Percentiles rank a stretch among this genome's conserved stretches.
These are phyloP conservation scores for Tapirus indicus DNA, from an alignment of 2,797 vertebrate species.

Conservation along the genomic window DNA sequence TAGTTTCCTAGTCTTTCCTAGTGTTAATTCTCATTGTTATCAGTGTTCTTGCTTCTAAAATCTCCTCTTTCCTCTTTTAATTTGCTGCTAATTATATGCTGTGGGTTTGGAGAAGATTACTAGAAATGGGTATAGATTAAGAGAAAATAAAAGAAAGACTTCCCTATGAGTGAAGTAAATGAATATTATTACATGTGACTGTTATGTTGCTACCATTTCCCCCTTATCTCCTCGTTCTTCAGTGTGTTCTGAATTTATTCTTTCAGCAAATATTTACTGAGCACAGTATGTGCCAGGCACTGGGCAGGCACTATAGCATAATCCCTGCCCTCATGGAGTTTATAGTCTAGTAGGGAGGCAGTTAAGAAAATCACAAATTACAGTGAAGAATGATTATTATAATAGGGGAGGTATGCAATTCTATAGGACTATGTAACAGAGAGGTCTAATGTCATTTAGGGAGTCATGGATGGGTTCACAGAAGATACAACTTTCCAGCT, in stretches of 20 bases:
- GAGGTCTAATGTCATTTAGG: not conserved
- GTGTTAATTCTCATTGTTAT: not conserved
- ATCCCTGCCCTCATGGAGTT: not conserved
- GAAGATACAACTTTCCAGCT: not conserved
- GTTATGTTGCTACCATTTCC: not conserved
- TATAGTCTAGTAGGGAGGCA: not conserved
- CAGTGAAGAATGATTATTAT: not conserved
- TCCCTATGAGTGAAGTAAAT: not conserved
- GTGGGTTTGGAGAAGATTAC: slow-evolving; percentile 20
- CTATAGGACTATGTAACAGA: not conserved
- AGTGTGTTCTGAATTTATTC: slow-evolving; percentile 3
- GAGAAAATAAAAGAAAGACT: slow-evolving; percentile 28
- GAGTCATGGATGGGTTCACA: not conserved
- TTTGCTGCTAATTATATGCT: not conserved
- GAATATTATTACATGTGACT: not conserved
- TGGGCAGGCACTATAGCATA: not conserved
- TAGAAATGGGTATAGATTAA: not conserved
- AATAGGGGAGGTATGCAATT: not conserved
- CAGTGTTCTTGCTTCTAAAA: slow-evolving; percentile 16
- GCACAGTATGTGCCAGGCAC: not conserved
- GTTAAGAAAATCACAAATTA: not conserved
- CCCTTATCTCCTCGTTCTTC: not conserved
- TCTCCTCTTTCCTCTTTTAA: not conserved
- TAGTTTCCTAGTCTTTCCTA: not conserved
- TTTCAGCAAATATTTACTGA: slow-evolving; percentile 30